phyloP scores from a whole-genome alignment of 2,888 invertebrate species.

The Heliconius cydno region DNA sequence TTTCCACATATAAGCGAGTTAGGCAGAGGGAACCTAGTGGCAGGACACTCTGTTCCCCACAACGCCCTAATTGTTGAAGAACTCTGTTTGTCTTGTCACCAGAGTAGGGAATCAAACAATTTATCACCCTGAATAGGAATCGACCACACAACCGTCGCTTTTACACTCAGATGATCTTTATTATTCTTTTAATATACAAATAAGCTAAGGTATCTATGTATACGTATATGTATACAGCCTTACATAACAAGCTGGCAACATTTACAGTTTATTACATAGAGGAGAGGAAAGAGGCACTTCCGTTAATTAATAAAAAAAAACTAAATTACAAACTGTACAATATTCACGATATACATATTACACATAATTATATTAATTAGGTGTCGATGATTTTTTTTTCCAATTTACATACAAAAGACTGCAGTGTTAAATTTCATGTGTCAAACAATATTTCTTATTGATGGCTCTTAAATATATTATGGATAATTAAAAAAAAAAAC shows the following conservation, averaged over 20 bases:
- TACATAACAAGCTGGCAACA: constrained; percentile 63
- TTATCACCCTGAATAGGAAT: neutral
- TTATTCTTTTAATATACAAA: constrained; percentile 60
- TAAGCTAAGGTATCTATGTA: constrained; percentile 63
- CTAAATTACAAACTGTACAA: constrained; percentile 67
- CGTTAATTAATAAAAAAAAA: constrained; percentile 63
- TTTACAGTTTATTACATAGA: constrained; percentile 77
- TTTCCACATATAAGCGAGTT: neutral
- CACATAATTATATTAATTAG: constrained; percentile 49
- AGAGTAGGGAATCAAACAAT: neutral
- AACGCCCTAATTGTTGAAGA: neutral
- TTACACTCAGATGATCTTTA: neutral
- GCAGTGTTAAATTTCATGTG: constrained; percentile 4
- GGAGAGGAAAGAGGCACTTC: constrained; percentile 78
- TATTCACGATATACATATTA: constrained; percentile 70
- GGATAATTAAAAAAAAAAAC: too few species aligned
- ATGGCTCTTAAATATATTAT: neutral
- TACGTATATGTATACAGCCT: constrained; percentile 74
- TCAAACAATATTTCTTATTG: constrained; percentile 16
- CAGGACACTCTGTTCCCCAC: neutral
- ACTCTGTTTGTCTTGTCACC: neutral
- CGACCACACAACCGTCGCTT: neutral
- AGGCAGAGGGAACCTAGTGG: too few species aligned
- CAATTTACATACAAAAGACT: constrained; percentile 56
- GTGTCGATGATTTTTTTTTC: constrained; percentile 57